phyloP scores from a whole-genome alignment of 2,888 invertebrate genomes.

The Cerceris ruficornis region DNA sequence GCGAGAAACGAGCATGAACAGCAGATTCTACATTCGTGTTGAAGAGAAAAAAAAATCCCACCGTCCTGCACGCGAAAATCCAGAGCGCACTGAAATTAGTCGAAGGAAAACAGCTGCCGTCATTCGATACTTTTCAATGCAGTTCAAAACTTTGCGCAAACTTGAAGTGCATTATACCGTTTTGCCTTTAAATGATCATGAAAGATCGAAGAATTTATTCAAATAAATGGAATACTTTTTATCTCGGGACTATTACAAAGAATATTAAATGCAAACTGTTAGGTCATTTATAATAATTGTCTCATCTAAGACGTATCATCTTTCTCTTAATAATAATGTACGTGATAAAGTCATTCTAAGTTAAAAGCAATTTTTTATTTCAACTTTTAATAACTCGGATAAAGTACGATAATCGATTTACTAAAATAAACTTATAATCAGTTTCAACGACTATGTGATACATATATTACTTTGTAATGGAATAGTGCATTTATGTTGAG shows the following conservation, averaged over 20 bases:
- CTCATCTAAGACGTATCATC: too few relatives aligned
- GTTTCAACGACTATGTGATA: too few relatives aligned
- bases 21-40: constrained; percentile 52
- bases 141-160: constrained; percentile 34
- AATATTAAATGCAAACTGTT: too few relatives aligned
- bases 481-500: too few relatives aligned
- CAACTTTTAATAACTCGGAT: too few relatives aligned
- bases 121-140: constrained; percentile 44
- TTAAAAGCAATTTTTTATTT: too few relatives aligned
- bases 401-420: too few relatives aligned
- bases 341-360: too few relatives aligned
- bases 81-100: constrained; percentile 65
- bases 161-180: neutral
- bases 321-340: too few relatives aligned
- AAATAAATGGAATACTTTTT: neutral
- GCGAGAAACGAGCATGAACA: constrained; percentile 41
- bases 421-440: too few relatives aligned
- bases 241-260: neutral
- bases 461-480: too few relatives aligned
- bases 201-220: neutral
- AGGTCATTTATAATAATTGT: too few relatives aligned
- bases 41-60: constrained; percentile 49
- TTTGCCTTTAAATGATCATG: neutral
- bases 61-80: constrained; percentile 55
- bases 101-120: constrained; percentile 43